A percentile compares a stretch with the other conserved stretches of the same genome.
These are phyloP conservation scores for Dexiosoma caninum DNA, from an alignment of 2,888 invertebrate genomes.

Conservation along the genomic window DNA sequence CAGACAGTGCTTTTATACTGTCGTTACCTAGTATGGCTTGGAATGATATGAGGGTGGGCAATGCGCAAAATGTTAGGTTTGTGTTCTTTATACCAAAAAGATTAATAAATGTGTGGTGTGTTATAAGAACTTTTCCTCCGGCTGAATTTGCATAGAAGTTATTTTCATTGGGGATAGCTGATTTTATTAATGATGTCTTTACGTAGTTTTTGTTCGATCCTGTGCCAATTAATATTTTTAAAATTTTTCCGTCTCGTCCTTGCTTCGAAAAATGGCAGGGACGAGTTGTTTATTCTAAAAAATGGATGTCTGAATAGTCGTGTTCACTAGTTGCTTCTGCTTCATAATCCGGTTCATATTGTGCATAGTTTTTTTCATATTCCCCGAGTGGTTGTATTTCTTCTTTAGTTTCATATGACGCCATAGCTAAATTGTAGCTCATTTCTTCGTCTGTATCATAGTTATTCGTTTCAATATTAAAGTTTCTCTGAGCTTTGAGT, in stretches of 20 bases:
- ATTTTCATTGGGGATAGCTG: not conserved
- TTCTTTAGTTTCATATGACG: not conserved
- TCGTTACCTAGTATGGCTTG: not conserved
- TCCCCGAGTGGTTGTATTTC: not conserved
- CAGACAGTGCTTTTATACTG: not conserved
- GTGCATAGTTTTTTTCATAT: not conserved
- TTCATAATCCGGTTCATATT: not conserved
- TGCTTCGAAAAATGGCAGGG: no score
- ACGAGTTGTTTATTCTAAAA: constrained; percentile 55
- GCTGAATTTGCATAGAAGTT: constrained; percentile 23
- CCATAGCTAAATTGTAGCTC: not conserved
- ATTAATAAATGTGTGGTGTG: constrained; percentile 11
- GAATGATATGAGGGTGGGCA: constrained; percentile 22
- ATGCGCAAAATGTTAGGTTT: constrained; percentile 2
- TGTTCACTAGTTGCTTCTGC: not conserved
- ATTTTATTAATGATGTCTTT: not conserved
- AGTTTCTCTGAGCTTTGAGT: not conserved
- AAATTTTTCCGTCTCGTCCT: no score
- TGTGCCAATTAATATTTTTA: not conserved
- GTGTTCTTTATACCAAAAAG: not conserved
- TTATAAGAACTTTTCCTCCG: constrained; percentile 2
- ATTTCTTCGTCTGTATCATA: not conserved
- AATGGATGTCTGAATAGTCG: constrained; percentile 20
- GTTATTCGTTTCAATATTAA: not conserved
- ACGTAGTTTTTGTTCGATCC: not conserved